Conservation (phyloP, 2,888 invertebrate species). For the Dorcus hopei region DNA sequence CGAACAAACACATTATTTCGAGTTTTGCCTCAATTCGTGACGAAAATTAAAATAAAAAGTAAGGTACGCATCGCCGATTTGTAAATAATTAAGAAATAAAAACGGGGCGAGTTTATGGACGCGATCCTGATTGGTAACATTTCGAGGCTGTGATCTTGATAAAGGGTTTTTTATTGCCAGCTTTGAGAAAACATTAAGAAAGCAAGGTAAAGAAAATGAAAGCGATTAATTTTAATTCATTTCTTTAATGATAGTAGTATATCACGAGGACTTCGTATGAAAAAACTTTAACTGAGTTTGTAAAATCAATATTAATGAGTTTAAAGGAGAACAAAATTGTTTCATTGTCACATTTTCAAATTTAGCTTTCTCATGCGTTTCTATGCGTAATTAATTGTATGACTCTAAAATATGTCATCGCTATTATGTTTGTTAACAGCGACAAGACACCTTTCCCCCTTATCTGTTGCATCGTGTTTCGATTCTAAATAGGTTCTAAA, state of each 20-base stretch:
- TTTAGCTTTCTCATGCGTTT: too few relatives aligned
- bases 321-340: too few relatives aligned
- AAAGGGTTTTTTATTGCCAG: constrained; percentile 20
- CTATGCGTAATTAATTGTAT: neutral
- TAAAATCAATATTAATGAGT: neutral
- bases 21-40: constrained; percentile 5
- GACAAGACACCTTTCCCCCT: too few relatives aligned
- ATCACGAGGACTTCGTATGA: constrained; percentile 1
- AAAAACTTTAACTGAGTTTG: neutral
- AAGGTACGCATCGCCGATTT: neutral
- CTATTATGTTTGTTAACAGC: too few relatives aligned
- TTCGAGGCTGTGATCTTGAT: constrained; percentile 18
- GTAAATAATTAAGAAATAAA: neutral
- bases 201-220: constrained; percentile 17
- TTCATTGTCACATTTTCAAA: too few relatives aligned
- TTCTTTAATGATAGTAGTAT: constrained; percentile 6
- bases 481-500: too few relatives aligned
- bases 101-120: neutral
- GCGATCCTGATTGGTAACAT: constrained; percentile 2
- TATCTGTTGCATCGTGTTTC: too few relatives aligned
- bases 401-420: neutral
- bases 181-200: constrained; percentile 18
- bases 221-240: constrained; percentile 18
- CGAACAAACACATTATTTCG: too few relatives aligned
- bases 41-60: constrained; percentile 5